Evolutionary conservation across 1,140 invertebrate species (phyloP).

Genomic region (Ruditapes philippinarum): DNA sequence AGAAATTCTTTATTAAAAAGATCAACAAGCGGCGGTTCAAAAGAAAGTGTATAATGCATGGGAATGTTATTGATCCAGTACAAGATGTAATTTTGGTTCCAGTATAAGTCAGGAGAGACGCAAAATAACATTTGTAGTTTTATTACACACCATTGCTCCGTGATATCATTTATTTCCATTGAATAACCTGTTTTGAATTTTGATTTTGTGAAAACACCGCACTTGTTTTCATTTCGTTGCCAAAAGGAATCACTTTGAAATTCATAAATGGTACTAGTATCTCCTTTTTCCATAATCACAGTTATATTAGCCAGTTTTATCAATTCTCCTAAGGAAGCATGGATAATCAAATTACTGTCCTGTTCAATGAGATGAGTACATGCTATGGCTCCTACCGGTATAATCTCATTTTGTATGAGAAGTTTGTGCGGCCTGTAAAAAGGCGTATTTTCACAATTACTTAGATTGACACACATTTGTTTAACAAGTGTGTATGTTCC

Average conservation of each 20-base stretch:
- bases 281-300: too few relatives aligned
- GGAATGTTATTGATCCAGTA: too few relatives aligned
- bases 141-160: background rate
- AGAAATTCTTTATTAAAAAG: background rate
- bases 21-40: background rate
- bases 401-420: background rate
- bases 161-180: background rate
- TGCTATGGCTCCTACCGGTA: background rate
- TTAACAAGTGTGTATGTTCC: background rate
- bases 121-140: background rate
- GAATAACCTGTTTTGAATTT: background rate
- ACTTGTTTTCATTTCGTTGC: background rate
- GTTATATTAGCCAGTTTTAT: background rate
- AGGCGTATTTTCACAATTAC: background rate
- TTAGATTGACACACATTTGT: background rate
- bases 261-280: too few relatives aligned
- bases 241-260: too few relatives aligned
- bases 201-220: too few relatives aligned
- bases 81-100: too few relatives aligned
- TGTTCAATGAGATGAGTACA: background rate
- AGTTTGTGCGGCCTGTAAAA: background rate
- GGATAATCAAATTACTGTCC: background rate
- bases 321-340: background rate
- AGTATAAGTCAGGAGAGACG: background rate
- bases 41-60: too few relatives aligned